Conservation (phyloP, 1,140 invertebrate genomes). For the Caligus rogercresseyi region DNA sequence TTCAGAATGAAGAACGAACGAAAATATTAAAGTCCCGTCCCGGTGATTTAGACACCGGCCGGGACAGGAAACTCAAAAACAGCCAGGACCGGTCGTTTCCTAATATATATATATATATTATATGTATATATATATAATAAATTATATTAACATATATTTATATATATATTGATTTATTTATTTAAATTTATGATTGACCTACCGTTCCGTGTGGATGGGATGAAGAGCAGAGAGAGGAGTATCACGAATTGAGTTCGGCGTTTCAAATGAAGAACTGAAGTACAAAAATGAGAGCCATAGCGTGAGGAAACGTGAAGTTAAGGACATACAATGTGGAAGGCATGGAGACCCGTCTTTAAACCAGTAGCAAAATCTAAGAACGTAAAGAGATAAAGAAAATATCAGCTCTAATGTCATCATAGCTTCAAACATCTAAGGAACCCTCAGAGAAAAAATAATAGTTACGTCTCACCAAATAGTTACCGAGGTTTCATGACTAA, state of each 20-base stretch:
- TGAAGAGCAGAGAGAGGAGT: constrained; percentile 65
- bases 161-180: neutral
- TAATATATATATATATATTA: too few relatives aligned
- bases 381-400: neutral
- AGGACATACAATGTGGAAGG: neutral
- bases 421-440: too few relatives aligned
- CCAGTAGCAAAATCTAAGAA: neutral
- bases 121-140: too few relatives aligned
- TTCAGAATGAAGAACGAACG: too few relatives aligned
- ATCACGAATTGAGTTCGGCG: neutral
- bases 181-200: constrained; percentile 26
- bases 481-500: too few relatives aligned
- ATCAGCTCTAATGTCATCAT: neutral
- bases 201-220: constrained; percentile 72
- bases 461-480: too few relatives aligned
- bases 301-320: neutral
- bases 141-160: neutral
- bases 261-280: neutral
- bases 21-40: too few relatives aligned
- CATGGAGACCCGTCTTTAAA: neutral
- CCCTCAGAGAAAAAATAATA: too few relatives aligned
- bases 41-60: too few relatives aligned
- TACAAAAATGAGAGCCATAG: neutral
- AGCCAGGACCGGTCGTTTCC: too few relatives aligned
- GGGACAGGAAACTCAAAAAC: too few relatives aligned